These are phyloP conservation scores for Carettochelys insculpta DNA, from an alignment of 2,113 vertebrate genomes.

Conservation along the genomic window DNA sequence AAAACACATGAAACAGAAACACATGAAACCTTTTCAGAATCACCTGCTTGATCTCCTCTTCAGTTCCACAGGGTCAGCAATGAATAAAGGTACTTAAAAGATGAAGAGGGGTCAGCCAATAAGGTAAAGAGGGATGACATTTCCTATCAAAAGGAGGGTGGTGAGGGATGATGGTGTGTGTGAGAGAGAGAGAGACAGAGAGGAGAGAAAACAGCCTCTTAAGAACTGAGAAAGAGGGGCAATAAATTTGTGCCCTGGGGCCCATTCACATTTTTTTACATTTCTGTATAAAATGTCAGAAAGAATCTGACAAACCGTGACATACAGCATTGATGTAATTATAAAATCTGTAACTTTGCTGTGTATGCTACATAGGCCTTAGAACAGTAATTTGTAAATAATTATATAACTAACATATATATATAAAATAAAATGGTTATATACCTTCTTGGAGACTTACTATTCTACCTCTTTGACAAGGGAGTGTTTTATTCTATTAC, in stretches of 20 bases:
- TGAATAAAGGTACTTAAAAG: neutral
- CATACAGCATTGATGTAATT: neutral
- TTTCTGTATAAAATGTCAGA: neutral
- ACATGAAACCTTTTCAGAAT: neutral
- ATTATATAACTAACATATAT: neutral
- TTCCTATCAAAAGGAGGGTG: neutral
- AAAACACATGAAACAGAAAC: neutral
- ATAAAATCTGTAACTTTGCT: neutral
- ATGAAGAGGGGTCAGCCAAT: rapidly evolving
- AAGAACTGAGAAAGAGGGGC: too few relatives aligned
- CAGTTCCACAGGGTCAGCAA: neutral
- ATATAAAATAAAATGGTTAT: neutral
- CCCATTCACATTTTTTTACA: neutral
- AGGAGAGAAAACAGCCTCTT: too few relatives aligned
- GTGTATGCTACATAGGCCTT: neutral
- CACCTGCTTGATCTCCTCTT: rapidly evolving
- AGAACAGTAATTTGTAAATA: neutral
- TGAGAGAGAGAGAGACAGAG: too few relatives aligned
- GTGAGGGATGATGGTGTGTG: neutral
- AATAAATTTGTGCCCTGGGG: neutral
- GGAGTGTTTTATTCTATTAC: neutral
- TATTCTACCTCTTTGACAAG: neutral
- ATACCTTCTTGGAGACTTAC: neutral
- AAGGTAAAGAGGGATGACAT: rapidly evolving
- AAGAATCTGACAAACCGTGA: neutral